A percentile compares a stretch with the other conserved stretches of the same genome.
Conservation (phyloP, 2,113 vertebrate species). For the Festucalex cinctus region DNA sequence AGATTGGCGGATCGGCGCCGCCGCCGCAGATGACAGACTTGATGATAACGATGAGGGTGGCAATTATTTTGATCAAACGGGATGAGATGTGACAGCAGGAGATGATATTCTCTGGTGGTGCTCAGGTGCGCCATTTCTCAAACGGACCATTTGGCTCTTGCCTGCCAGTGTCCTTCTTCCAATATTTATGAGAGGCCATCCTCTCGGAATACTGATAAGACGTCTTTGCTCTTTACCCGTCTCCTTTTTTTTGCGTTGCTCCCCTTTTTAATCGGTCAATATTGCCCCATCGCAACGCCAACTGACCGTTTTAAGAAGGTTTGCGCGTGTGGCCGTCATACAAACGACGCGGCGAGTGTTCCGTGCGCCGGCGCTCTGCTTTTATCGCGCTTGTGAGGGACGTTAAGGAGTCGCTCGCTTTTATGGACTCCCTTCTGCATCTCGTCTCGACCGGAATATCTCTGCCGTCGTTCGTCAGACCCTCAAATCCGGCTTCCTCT, state of each 20-base stretch:
- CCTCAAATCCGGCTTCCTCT: constrained; percentile 11
- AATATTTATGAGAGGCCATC: constrained; percentile 69
- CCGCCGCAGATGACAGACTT: constrained; percentile 57
- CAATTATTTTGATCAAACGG: constrained; percentile 70
- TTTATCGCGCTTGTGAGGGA: constrained; percentile 66
- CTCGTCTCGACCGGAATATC: constrained; percentile 56
- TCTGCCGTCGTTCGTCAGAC: constrained; percentile 38
- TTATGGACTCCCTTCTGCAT: constrained; percentile 62
- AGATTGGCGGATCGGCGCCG: constrained; percentile 46
- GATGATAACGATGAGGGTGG: constrained; percentile 65
- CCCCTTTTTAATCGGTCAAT: constrained; percentile 51
- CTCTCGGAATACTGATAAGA: constrained; percentile 65
- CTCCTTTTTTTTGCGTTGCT: constrained; percentile 51
- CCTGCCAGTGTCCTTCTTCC: constrained; percentile 64
- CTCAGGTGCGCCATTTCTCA: constrained; percentile 72
- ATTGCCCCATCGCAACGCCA: constrained; percentile 51
- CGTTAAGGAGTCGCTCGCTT: constrained; percentile 64
- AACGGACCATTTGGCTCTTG: constrained; percentile 62
- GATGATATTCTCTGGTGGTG: constrained; percentile 59
- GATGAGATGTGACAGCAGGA: constrained; percentile 66
- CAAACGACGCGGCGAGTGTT: constrained; percentile 47
- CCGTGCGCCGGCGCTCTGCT: constrained; percentile 32
- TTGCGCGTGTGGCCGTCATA: constrained; percentile 19
- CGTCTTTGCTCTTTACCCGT: constrained; percentile 40
- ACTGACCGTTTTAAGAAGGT: constrained; percentile 56